Conservation (phyloP, 1,140 invertebrate species). For the Mercenaria mercenaria region DNA sequence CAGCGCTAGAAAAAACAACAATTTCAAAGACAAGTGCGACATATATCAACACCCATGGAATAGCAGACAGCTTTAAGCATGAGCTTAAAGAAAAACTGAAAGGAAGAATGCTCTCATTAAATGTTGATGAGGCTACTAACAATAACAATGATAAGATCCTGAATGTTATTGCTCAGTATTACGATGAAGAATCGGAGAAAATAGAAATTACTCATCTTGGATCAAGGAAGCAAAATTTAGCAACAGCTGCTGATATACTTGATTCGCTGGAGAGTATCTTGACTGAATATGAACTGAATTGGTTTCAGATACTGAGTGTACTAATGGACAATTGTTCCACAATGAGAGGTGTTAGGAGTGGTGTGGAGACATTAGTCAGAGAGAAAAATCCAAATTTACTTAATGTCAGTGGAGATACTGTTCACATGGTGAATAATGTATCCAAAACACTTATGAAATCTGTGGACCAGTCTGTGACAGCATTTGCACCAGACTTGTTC, state of each 20-base stretch:
- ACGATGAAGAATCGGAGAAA: constrained; percentile 28
- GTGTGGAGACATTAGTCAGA: constrained; percentile 5
- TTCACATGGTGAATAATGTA: constrained; percentile 53
- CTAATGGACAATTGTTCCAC: constrained; percentile 42
- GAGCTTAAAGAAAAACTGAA: constrained; percentile 57
- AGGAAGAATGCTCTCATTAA: constrained; percentile 50
- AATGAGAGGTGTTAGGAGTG: constrained; percentile 34
- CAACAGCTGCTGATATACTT: constrained; percentile 23
- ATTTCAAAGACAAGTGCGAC: constrained; percentile 47
- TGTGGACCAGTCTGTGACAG: neutral
- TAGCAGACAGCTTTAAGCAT: constrained; percentile 45
- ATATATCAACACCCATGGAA: constrained; percentile 51
- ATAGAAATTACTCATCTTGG: constrained; percentile 10
- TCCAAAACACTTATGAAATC: constrained; percentile 14
- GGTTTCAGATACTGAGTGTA: constrained; percentile 40
- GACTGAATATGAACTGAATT: constrained; percentile 20
- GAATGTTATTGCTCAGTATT: constrained; percentile 36
- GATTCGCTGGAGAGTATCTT: constrained; percentile 9
- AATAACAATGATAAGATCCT: constrained; percentile 64
- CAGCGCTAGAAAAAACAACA: constrained; percentile 46
- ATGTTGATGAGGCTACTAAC: constrained; percentile 67
- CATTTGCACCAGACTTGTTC: neutral
- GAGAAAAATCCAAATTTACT: constrained; percentile 38
- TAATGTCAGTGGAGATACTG: constrained; percentile 53
- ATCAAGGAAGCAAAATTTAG: constrained; percentile 19